Evolutionary conservation across 2,888 invertebrate species (phyloP), one percentile per base, ranked within the genome.

Genomic region (Magallana nippona): DNA sequence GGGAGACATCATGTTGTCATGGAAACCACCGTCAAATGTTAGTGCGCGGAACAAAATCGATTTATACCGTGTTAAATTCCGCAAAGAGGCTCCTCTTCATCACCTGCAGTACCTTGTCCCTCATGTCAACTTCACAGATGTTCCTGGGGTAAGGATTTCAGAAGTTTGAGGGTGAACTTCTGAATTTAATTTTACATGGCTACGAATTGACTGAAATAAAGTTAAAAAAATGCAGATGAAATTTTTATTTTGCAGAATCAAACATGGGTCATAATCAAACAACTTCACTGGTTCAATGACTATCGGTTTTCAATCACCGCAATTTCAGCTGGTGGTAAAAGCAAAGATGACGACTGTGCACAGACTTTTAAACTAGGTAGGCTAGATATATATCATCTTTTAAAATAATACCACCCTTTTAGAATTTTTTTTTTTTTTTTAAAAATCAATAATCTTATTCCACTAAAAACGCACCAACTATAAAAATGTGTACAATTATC

Each of bases 251-350:
- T 63, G 5, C 71, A 84, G 84, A 82, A 63, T 82, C 55, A 22
- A 22, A 84, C 82, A 1, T 83, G 58, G 27, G 58, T 83, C 58
- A 79, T 82, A 19, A 80, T 88, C 11, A 32, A 63, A 1, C 79
- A 82, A 15, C 82, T 86, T 1, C 86, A 87, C 58, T 88, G 87
- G 87, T 82, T 86, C 19, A 84, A 84, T 13, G 83, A 82, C 22
- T 89, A 89, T 58, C 82, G 85, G 11, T 82, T 88, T 10, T 79
- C 78, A 10, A 63, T 88, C 8, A 79, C 71, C 19, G 86, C 87
- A 8, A 80, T 81, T 10, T 87, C 88, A n/a, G 57, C 44, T 15
- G 88, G 87, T 5, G 89, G 89, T 15, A 55, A 55, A 1, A 87
- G 88, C 56, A 58, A 81, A 10, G 78, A 44, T 8, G 44, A 44